A percentile compares a stretch with the other conserved stretches of the same genome.
Conservation (phyloP, 2,888 invertebrate genomes). For the Brachynemurus nebulosus region DNA sequence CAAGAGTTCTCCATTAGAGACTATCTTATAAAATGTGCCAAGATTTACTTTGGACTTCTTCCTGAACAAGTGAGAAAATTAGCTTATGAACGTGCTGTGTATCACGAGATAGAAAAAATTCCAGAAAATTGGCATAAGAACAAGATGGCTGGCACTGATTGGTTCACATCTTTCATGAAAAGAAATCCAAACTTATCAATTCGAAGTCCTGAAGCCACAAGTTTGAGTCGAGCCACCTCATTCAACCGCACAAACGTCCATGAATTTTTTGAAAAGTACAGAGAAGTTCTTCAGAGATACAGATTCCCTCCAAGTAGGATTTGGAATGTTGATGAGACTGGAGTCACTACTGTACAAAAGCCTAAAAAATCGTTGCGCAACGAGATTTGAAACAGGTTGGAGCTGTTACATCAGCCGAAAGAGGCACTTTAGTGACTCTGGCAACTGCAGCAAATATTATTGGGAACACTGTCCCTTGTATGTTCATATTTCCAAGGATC, state of each 20-base stretch:
- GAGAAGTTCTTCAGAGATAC: background rate
- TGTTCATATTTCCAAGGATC: slow-evolving; percentile 23
- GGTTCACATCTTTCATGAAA: background rate
- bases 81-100: slow-evolving; percentile 1
- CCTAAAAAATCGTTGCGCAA: background rate
- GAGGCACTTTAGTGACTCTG: slow-evolving; percentile 17
- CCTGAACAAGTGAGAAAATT: background rate
- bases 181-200: background rate
- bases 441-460: slow-evolving; percentile 16
- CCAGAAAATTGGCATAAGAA: background rate
- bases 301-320: background rate
- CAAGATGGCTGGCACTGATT: slow-evolving; percentile 1
- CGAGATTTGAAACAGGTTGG: background rate
- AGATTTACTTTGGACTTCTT: background rate
- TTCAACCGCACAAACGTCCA: background rate
- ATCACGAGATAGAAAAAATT: background rate
- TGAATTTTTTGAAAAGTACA: background rate
- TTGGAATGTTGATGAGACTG: slow-evolving; percentile 3
- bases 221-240: background rate
- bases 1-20: background rate
- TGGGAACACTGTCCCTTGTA: slow-evolving; percentile 18
- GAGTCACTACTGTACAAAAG: background rate
- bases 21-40: background rate
- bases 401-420: slow-evolving; percentile 10
- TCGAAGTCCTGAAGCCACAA: slow-evolving; percentile 4